Base-by-base conservation (phyloP, 2,797 vertebrate species). In the Gambusia yucatana region DNA sequence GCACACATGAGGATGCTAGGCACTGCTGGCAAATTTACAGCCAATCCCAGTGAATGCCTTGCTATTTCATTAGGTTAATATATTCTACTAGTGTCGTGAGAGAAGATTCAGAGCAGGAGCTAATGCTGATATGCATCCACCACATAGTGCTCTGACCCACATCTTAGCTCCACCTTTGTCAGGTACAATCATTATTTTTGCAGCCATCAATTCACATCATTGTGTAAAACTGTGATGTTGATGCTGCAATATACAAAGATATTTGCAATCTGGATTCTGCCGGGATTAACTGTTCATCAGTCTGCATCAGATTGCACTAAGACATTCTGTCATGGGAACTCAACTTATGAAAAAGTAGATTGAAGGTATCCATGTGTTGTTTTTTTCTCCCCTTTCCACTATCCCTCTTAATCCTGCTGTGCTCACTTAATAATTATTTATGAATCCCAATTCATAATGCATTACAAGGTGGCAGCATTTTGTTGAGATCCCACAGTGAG, bases 41-140 rank as follows among this genome's bases (percentile, higher is more conserved):
- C 52, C 89, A 28, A 79, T 83, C 89, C 82, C 86, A 74, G 79
- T 46, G 76, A 67, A 47, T 80, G 81, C 80, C 72, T 81, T 69
- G 84, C 89, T 88, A 69, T 94, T 95, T 95, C 94, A 95, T 95
- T 93, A 95, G 88, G 82, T 91, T 93, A 94, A 96, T 95, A 92
- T 92, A 95, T 95, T 93, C 94, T 85, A 79, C 86, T 77, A 79
- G 28, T 76, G 75, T 85, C 85, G 72, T 75, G 78, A 87, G 82
- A 76, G 55, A 82, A 75, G 81, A 82, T 75, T 77, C 86, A 85
- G 84, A 75, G 46, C 39, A 78, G 81, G 63, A 65, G 39, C 44
- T 65, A 83, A 84, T 82, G 88, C 90, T 83, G 84, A 86, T 87
- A 82, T 78, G 80, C 83, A 86, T 89, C 85, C 79, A 85, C 83